Conservation (phyloP, 2,888 invertebrate genomes). For the Drosophila cracens region DNA sequence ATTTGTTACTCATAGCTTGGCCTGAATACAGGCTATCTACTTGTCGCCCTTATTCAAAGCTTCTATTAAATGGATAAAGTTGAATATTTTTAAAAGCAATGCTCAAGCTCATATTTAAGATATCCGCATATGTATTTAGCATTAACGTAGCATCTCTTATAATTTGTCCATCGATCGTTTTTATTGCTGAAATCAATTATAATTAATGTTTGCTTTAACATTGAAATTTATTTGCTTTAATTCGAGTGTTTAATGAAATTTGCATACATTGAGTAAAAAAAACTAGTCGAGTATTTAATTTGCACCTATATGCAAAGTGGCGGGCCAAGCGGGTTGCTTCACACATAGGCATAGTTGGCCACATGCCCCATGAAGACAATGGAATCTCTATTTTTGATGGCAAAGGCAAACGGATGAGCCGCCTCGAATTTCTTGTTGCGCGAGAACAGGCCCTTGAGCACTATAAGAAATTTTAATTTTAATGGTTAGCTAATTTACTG, state of each 20-base stretch:
- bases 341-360: constrained; percentile 78
- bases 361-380: constrained; percentile 81
- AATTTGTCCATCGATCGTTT: background rate
- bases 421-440: constrained; percentile 80
- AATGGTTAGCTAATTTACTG: background rate
- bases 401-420: constrained; percentile 81
- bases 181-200: background rate
- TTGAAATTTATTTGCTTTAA: constrained; percentile 34
- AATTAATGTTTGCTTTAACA: constrained; percentile 13
- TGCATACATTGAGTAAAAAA: constrained; percentile 36
- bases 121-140: background rate
- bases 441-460: constrained; percentile 78
- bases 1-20: background rate
- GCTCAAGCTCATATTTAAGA: background rate
- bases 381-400: constrained; percentile 78
- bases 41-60: background rate
- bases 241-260: constrained; percentile 50
- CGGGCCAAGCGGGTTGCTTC: background rate
- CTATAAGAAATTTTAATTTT: constrained; percentile 38
- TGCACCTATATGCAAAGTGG: constrained; percentile 23
- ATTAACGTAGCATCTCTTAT: too few relatives aligned
- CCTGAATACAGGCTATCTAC: background rate
- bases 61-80: background rate
- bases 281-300: constrained; percentile 33
- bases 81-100: background rate